Percentiles rank a stretch among this genome's conserved stretches.
These are phyloP conservation scores for Megaceryle alcyon DNA, from an alignment of 2,797 vertebrate genomes.

Conservation along the genomic window DNA sequence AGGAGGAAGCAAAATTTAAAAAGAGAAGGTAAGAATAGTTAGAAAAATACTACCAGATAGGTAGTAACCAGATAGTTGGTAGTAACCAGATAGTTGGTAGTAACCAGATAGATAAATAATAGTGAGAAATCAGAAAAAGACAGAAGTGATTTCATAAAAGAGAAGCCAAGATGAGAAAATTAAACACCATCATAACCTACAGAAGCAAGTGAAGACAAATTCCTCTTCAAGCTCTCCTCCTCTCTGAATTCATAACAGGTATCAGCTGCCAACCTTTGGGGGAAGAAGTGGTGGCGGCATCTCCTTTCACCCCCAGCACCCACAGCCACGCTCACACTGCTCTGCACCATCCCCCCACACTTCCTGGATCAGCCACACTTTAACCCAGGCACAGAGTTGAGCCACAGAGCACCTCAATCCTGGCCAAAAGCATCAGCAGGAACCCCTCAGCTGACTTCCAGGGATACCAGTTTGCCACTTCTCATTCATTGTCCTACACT, in stretches of 20 bases:
- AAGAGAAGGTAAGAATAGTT: not conserved
- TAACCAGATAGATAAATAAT: not conserved
- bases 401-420: not conserved
- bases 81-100: no score
- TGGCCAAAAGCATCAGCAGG: not conserved
- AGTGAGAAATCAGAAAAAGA: not conserved
- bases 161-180: not conserved
- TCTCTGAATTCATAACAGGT: not conserved
- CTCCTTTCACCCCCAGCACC: not conserved
- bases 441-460: not conserved
- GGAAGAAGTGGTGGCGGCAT: not conserved
- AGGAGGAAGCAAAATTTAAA: not conserved
- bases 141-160: not conserved
- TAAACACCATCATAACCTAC: not conserved
- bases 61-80: no score
- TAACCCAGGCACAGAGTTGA: not conserved
- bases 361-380: not conserved
- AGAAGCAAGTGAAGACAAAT: not conserved
- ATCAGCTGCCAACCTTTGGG: not conserved
- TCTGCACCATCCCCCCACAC: not conserved
- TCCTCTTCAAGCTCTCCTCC: not conserved
- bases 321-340: rapidly evolving
- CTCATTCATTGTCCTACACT: not conserved
- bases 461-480: not conserved
- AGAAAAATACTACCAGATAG: not conserved